A percentile compares a stretch with the other conserved stretches of the same genome.
Evolutionary conservation across 1,140 invertebrate genomes (phyloP).

Genomic region (Galendromus occidentalis): DNA sequence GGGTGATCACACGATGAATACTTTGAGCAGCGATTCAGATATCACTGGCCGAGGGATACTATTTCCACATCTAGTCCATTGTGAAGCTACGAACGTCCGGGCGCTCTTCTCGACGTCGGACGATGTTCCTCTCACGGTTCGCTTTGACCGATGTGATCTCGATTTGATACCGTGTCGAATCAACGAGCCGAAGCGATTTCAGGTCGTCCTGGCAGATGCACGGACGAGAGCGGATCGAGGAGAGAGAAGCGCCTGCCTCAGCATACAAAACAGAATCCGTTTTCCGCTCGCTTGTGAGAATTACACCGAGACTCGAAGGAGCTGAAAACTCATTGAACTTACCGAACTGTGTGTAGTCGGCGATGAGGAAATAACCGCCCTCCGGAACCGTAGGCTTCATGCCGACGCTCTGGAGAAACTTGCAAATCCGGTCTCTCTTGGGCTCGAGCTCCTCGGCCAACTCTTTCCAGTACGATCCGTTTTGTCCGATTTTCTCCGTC

Average conservation of each 20-base stretch:
- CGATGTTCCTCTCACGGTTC: no score
- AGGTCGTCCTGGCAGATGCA: no score
- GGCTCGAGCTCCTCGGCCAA: slow-evolving; percentile 50
- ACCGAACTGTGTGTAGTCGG: slow-evolving; percentile 61
- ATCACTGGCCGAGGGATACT: no score
- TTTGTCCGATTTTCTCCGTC: slow-evolving; percentile 40
- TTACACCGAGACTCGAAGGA: not conserved
- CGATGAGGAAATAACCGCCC: slow-evolving; percentile 90
- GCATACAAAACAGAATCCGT: no score
- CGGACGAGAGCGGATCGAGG: not conserved
- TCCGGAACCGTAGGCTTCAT: slow-evolving; percentile 81
- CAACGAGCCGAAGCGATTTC: not conserved
- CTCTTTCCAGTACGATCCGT: slow-evolving; percentile 66
- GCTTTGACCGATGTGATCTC: no score
- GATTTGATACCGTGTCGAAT: no score
- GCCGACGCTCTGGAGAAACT: slow-evolving; percentile 40
- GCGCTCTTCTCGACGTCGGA: no score
- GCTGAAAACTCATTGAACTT: slow-evolving; percentile 24
- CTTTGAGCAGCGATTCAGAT: no score
- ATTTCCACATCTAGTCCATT: no score
- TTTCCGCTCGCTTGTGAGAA: no score
- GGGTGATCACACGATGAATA: no score
- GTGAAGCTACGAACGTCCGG: no score
- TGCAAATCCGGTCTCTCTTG: slow-evolving; percentile 67
- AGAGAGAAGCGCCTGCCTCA: slow-evolving; percentile 6